Conservation (phyloP, 2,888 invertebrate genomes). For the Operophtera brumata region DNA sequence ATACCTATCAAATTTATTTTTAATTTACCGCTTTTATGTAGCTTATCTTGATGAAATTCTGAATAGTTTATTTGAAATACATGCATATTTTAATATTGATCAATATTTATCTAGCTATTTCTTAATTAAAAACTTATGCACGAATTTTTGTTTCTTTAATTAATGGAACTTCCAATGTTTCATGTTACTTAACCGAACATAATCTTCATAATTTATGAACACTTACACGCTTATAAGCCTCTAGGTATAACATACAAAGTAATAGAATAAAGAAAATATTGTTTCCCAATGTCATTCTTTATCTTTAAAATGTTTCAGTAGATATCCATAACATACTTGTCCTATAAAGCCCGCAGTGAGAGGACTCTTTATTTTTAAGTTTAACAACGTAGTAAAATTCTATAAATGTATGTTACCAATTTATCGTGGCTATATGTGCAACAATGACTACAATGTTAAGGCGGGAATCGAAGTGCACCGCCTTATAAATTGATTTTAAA, state of each 20-base stretch:
- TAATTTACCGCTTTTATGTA: slow-evolving; percentile 37
- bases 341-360: slow-evolving; percentile 39
- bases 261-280: slow-evolving; percentile 36
- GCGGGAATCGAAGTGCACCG: slow-evolving; percentile 22
- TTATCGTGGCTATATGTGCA: slow-evolving; percentile 53
- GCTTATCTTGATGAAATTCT: slow-evolving; percentile 5
- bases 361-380: slow-evolving; percentile 36
- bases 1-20: slow-evolving; percentile 37
- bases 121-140: not conserved
- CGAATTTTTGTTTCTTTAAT: not conserved
- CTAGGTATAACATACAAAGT: slow-evolving; percentile 31
- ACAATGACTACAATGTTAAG: slow-evolving; percentile 41
- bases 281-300: slow-evolving; percentile 29
- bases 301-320: slow-evolving; percentile 32
- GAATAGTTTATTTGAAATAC: not conserved
- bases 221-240: not conserved
- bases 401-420: slow-evolving; percentile 54
- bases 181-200: not conserved
- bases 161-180: not conserved
- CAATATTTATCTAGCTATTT: not conserved
- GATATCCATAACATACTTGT: slow-evolving; percentile 34
- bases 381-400: slow-evolving; percentile 56
- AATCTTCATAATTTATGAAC: slow-evolving; percentile 6
- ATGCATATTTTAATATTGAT: slow-evolving; percentile 3
- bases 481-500: slow-evolving; percentile 16